Percentiles rank a stretch among this genome's conserved stretches.
These are phyloP conservation scores for Trilocha varians DNA, from an alignment of 2,888 invertebrate genomes.

Conservation along the genomic window DNA sequence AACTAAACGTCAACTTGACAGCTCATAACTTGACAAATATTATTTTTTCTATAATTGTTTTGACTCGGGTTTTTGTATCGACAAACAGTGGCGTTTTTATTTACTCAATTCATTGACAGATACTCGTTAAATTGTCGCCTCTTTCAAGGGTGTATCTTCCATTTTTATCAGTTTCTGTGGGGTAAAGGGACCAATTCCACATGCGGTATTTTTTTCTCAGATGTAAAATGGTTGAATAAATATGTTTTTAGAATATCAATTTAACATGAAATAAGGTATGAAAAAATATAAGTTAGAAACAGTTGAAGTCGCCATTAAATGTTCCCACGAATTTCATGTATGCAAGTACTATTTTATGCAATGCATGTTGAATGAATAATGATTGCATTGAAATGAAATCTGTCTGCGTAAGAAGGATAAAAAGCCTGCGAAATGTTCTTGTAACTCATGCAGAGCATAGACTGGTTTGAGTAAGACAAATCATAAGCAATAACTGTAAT, in stretches of 20 bases:
- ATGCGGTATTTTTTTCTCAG: too few species aligned
- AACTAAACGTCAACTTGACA: conserved; percentile 35
- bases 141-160: background rate
- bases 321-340: background rate
- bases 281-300: too few species aligned
- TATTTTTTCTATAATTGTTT: conserved; percentile 10
- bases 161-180: background rate
- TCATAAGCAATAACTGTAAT: too few species aligned
- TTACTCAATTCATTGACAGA: background rate
- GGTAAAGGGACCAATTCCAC: background rate
- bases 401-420: too few species aligned
- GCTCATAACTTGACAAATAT: conserved; percentile 6
- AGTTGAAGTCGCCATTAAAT: background rate
- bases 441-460: too few species aligned
- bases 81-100: background rate
- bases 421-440: too few species aligned
- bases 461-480: too few species aligned
- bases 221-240: too few species aligned
- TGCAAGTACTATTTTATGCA: background rate
- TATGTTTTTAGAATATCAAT: too few species aligned
- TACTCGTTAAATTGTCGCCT: background rate
- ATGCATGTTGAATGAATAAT: background rate
- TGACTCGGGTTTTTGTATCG: background rate
- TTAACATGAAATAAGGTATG: too few species aligned
- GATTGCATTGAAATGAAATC: background rate